Percentiles rank a stretch among this genome's conserved stretches.
Evolutionary conservation across 2,888 invertebrate genomes (phyloP).

Genomic region (Lasius platythorax): DNA sequence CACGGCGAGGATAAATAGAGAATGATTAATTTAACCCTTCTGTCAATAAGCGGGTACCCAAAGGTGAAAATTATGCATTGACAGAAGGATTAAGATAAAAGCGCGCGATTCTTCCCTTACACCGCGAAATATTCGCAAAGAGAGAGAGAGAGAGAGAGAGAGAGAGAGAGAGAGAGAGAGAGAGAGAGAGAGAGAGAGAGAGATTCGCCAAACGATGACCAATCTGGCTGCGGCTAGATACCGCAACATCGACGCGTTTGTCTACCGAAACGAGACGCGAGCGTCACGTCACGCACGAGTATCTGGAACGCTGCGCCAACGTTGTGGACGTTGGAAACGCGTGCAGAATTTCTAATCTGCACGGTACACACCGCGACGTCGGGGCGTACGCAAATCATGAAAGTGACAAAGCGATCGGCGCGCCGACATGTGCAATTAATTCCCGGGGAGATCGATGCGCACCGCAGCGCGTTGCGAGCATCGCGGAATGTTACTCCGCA

Average conservation of each 20-base stretch:
- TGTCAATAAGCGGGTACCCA: too few species aligned
- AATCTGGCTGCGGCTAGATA: slow-evolving; percentile 16
- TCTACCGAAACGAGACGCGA: neutral
- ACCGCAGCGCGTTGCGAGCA: slow-evolving; percentile 1
- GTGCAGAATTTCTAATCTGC: slow-evolving; percentile 55
- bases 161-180: neutral
- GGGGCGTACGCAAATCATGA: slow-evolving; percentile 53
- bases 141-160: neutral
- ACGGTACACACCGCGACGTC: slow-evolving; percentile 27
- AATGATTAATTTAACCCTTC: neutral
- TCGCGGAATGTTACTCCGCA: slow-evolving; percentile 34
- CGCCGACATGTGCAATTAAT: slow-evolving; percentile 50
- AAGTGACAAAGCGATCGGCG: slow-evolving; percentile 56
- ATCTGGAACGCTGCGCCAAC: neutral
- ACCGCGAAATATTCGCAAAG: too few species aligned
- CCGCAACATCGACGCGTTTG: slow-evolving; percentile 17
- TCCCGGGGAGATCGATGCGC: slow-evolving; percentile 44
- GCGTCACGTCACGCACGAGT: slow-evolving; percentile 30
- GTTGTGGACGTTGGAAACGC: slow-evolving; percentile 47
- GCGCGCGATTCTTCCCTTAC: neutral
- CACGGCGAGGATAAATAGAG: neutral
- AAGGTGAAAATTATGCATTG: too few species aligned
- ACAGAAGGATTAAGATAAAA: neutral
- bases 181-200: neutral
- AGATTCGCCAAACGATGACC: neutral